These are phyloP conservation scores for Garrulus glandarius DNA, from an alignment of 2,797 vertebrate species.

Conservation along the genomic window DNA sequence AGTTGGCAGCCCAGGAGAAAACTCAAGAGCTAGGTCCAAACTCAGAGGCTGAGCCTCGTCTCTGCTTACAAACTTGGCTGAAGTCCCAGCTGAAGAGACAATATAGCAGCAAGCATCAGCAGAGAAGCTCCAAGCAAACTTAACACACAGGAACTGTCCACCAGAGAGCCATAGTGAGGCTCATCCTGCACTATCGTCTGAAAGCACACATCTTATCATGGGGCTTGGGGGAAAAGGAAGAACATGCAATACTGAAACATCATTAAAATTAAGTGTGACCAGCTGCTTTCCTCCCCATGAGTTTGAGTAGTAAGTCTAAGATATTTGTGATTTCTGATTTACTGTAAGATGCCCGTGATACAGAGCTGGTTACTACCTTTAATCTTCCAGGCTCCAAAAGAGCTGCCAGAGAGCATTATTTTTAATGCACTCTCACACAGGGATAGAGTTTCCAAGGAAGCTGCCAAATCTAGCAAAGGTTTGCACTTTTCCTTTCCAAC, in stretches of 20 bases:
- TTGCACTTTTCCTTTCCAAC: conserved; percentile 3
- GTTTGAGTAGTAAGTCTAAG: background rate
- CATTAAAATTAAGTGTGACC: conserved; percentile 2
- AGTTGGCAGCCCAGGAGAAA: background rate
- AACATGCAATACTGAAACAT: background rate
- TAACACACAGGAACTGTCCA: background rate
- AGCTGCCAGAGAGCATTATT: conserved; percentile 29
- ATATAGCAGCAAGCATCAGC: background rate
- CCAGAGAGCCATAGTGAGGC: background rate
- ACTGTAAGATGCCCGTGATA: background rate
- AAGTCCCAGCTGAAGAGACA: background rate
- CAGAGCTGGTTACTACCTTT: conserved; percentile 13
- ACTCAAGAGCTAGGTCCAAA: background rate
- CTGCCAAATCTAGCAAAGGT: conserved; percentile 20
- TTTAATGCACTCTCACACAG: background rate
- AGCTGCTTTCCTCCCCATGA: background rate
- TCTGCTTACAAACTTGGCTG: conserved; percentile 5
- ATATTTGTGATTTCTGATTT: background rate
- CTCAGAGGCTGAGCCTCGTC: background rate
- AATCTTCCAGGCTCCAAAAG: conserved; percentile 25
- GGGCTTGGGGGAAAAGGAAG: background rate
- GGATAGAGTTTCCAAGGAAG: conserved; percentile 37
- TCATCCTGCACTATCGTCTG: accelerated
- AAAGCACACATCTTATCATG: background rate
- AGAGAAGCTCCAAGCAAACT: background rate